These are phyloP conservation scores for Choristoneura fumiferana DNA, from an alignment of 1,140 invertebrate genomes.

Conservation along the genomic window DNA sequence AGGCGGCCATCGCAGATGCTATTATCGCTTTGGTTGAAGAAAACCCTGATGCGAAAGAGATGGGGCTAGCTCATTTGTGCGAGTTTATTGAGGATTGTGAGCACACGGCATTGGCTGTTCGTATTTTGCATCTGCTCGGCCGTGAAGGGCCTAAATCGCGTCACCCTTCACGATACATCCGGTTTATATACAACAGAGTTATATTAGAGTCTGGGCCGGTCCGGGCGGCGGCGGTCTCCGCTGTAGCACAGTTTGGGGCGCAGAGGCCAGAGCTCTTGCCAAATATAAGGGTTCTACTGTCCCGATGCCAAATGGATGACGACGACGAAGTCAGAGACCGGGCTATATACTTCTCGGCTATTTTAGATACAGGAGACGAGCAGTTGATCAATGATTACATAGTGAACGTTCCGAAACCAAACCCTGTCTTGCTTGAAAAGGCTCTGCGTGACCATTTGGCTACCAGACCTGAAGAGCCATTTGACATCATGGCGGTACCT, in stretches of 20 bases:
- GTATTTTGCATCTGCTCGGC: slow-evolving; percentile 97
- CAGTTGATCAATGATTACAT: slow-evolving; percentile 91
- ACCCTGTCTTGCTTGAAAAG: slow-evolving; percentile 92
- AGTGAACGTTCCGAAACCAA: slow-evolving; percentile 86
- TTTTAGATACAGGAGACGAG: slow-evolving; percentile 84
- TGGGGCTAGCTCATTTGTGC: slow-evolving; percentile 96
- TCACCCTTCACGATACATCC: slow-evolving; percentile 96
- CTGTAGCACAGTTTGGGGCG: slow-evolving; percentile 98
- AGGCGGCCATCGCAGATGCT: slow-evolving; percentile 98
- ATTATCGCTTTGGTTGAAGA: slow-evolving; percentile 99
- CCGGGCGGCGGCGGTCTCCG: slow-evolving; percentile 96
- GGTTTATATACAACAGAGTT: slow-evolving; percentile 99
- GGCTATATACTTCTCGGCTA: slow-evolving; percentile 96
- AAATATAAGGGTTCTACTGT: slow-evolving; percentile 90
- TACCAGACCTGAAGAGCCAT: slow-evolving; percentile 85
- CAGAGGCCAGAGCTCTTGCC: slow-evolving; percentile 93
- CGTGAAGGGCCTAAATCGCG: slow-evolving; percentile 97
- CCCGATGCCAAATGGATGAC: slow-evolving; percentile 95
- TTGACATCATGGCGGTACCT: slow-evolving; percentile 94
- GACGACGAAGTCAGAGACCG: slow-evolving; percentile 99
- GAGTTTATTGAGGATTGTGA: slow-evolving; percentile 99
- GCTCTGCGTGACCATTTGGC: slow-evolving; percentile 90
- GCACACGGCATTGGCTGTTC: slow-evolving; percentile 96
- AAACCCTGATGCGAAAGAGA: slow-evolving; percentile 94
- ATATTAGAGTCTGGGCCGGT: slow-evolving; percentile 98